These are phyloP conservation scores for Hemiprocne comata DNA, from an alignment of 2,113 vertebrate genomes.

Conservation along the genomic window DNA sequence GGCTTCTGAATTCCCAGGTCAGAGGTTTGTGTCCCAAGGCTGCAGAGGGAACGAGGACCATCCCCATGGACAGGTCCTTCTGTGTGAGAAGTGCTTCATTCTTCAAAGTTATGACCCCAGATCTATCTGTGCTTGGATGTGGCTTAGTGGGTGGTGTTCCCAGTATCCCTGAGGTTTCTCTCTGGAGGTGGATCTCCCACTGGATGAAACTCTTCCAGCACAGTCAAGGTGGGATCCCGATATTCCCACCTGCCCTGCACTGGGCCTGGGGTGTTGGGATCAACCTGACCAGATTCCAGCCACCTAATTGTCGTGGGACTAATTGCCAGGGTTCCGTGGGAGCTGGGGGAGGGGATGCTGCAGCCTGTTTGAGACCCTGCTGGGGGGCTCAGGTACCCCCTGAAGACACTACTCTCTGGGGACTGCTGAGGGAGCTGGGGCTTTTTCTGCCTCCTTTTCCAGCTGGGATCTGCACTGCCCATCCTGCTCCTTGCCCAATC, in stretches of 20 bases:
- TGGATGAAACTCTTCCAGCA: background rate
- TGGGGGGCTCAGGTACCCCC: background rate
- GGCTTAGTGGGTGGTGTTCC: background rate
- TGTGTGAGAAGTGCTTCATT: background rate
- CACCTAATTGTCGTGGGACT: background rate
- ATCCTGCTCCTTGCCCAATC: background rate
- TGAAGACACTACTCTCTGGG: background rate
- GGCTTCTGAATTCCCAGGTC: accelerated
- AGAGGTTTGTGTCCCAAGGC: too few relatives aligned
- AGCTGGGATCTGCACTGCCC: background rate
- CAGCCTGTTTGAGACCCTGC: background rate
- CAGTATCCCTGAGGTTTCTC: accelerated
- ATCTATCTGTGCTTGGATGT: background rate
- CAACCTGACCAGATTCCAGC: background rate
- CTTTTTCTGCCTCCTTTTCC: background rate
- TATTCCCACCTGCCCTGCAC: background rate
- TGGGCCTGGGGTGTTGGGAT: background rate
- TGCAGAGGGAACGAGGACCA: background rate
- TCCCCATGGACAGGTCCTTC: background rate
- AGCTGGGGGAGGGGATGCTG: background rate
- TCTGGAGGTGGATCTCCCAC: background rate
- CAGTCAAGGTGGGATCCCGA: background rate
- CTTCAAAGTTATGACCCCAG: background rate
- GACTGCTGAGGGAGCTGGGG: background rate
- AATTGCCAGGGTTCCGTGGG: background rate